Evolutionary conservation across 2,888 invertebrate genomes (phyloP).

Genomic region (Halocaridina rubra): DNA sequence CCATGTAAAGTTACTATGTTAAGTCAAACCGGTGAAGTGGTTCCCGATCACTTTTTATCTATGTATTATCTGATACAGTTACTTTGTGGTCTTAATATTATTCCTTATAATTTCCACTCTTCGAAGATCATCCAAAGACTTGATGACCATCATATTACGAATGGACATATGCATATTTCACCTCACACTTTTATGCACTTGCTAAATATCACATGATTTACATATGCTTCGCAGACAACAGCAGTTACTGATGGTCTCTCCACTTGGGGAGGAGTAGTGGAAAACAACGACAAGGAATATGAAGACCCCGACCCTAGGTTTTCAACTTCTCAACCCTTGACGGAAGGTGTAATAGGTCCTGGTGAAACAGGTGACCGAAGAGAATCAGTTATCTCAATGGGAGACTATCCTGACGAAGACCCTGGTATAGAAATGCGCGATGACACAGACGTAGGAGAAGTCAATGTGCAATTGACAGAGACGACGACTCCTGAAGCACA

Average conservation of each 20-base stretch:
- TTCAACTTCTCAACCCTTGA: conserved; percentile 5
- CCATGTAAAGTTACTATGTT: too few relatives aligned
- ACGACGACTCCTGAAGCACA: conserved; percentile 26
- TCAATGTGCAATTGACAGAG: neutral
- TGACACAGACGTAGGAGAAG: neutral
- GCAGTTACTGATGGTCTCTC: conserved; percentile 26
- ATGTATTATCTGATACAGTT: too few relatives aligned
- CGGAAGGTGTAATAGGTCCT: neutral
- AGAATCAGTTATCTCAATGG: neutral
- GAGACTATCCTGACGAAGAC: neutral
- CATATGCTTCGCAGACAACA: conserved; percentile 40
- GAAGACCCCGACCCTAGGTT: neutral
- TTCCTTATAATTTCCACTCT: too few relatives aligned
- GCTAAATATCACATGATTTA: too few relatives aligned
- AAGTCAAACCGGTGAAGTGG: too few relatives aligned
- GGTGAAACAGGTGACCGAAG: neutral
- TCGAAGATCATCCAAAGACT: too few relatives aligned
- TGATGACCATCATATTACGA: too few relatives aligned
- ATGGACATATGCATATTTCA: too few relatives aligned
- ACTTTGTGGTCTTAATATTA: too few relatives aligned
- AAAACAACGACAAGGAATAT: neutral
- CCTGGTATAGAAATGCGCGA: neutral
- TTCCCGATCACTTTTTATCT: too few relatives aligned
- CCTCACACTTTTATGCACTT: too few relatives aligned
- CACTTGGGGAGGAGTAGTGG: conserved; percentile 35